Conservation (phyloP, 2,888 invertebrate genomes). For the Lithophane socia region DNA sequence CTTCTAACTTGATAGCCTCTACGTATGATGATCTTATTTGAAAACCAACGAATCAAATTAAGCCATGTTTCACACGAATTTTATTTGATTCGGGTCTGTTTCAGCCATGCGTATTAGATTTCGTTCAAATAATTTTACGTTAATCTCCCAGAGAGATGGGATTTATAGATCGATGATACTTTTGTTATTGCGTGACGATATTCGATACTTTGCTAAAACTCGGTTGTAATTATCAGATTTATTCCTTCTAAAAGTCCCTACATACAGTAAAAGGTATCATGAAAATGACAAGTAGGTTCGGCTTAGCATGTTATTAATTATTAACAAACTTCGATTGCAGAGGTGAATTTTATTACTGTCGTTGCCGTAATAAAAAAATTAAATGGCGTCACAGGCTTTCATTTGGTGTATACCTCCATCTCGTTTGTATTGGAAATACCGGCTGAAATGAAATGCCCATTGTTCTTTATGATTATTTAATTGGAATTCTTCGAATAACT, state of each 20-base stretch:
- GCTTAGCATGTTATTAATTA: neutral
- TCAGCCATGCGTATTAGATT: conserved; percentile 53
- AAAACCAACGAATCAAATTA: conserved; percentile 59
- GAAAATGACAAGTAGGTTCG: neutral
- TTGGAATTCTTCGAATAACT: conserved; percentile 13
- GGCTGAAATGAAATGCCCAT: conserved; percentile 8
- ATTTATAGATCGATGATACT: conserved; percentile 28
- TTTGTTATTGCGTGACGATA: conserved; percentile 24
- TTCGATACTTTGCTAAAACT: neutral
- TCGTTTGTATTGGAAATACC: conserved; percentile 1
- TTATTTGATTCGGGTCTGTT: conserved; percentile 53
- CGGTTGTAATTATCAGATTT: neutral
- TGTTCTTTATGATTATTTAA: conserved; percentile 6
- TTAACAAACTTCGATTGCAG: neutral
- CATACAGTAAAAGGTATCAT: neutral
- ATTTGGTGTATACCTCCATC: neutral
- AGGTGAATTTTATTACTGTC: neutral
- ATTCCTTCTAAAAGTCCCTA: neutral
- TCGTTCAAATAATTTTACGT: conserved; percentile 57
- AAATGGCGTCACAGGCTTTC: neutral
- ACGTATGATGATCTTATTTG: conserved; percentile 45
- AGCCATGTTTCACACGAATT: conserved; percentile 54
- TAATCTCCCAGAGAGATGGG: conserved; percentile 47
- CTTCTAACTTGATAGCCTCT: conserved; percentile 39
- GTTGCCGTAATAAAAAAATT: no score